phyloP scores from a whole-genome alignment of 2,113 vertebrate species.

The Nycticebus coucang region DNA sequence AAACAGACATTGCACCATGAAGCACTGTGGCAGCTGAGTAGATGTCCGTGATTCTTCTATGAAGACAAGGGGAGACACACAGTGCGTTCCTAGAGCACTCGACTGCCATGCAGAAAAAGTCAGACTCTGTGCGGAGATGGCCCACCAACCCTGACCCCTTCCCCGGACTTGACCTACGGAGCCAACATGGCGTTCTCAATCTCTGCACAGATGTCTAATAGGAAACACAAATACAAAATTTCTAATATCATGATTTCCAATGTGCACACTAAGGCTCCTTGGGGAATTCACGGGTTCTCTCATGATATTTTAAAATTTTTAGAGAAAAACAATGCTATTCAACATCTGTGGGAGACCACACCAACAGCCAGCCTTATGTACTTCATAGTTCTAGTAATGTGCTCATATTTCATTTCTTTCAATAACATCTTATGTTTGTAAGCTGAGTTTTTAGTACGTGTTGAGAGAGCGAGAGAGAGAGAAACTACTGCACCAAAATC shows the following conservation, averaged over 20 bases:
- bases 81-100: rapidly evolving
- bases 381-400: background rate
- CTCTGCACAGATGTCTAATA: background rate
- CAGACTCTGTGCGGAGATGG: background rate
- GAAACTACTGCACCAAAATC: background rate
- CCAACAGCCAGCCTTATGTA: background rate
- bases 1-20: background rate
- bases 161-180: background rate
- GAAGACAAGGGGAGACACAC: rapidly evolving
- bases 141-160: background rate
- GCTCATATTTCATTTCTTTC: background rate
- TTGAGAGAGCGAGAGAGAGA: background rate
- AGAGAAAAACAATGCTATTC: background rate
- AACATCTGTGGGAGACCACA: background rate
- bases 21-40: background rate
- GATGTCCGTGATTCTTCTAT: background rate
- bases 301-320: background rate
- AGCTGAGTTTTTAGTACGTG: background rate
- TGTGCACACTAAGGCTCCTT: background rate
- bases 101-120: background rate
- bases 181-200: background rate
- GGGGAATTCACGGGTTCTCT: background rate
- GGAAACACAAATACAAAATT: constrained; percentile 22
- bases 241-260: background rate
- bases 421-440: background rate